phyloP scores from a whole-genome alignment of 2,113 vertebrate genomes.

The Lucifuga dentata region DNA sequence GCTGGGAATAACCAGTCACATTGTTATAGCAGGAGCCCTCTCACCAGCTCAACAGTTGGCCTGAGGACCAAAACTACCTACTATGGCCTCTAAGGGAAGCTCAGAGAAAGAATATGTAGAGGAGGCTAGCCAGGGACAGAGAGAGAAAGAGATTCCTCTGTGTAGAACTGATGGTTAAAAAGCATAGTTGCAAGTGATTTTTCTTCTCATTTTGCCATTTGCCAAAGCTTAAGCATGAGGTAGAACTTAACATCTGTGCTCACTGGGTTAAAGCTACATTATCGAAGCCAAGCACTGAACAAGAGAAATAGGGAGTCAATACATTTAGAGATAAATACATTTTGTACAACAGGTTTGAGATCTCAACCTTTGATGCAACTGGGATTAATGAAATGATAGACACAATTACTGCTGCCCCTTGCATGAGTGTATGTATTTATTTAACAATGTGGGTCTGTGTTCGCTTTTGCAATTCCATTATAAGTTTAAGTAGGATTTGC shows the following conservation, averaged over 20 bases:
- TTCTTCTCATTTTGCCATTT: slow-evolving; percentile 37
- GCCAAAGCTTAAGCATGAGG: slow-evolving; percentile 31
- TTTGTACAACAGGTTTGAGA: slow-evolving; percentile 23
- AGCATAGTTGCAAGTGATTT: slow-evolving; percentile 19
- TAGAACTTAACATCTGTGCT: slow-evolving; percentile 5
- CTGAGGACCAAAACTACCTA: slow-evolving; percentile 62
- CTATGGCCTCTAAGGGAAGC: slow-evolving; percentile 63
- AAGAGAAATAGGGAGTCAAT: slow-evolving; percentile 6
- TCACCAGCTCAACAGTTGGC: slow-evolving; percentile 59
- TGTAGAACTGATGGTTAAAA: slow-evolving; percentile 20
- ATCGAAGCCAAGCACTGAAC: not conserved
- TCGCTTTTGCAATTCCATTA: not conserved
- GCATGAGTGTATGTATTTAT: slow-evolving; percentile 67
- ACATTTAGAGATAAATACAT: slow-evolving; percentile 26
- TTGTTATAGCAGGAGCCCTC: slow-evolving; percentile 76
- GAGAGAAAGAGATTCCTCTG: slow-evolving; percentile 32
- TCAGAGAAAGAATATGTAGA: slow-evolving; percentile 56
- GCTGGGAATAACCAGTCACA: slow-evolving; percentile 88
- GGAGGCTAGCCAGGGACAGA: slow-evolving; percentile 51
- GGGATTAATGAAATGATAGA: slow-evolving; percentile 35
- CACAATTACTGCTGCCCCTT: slow-evolving; percentile 69
- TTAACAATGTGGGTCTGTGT: slow-evolving; percentile 20
- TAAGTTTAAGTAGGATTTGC: slow-evolving; percentile 12
- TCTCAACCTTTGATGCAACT: slow-evolving; percentile 27
- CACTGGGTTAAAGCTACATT: slow-evolving; percentile 3